Percentiles rank a stretch among this genome's conserved stretches.
Evolutionary conservation across 2,888 invertebrate species (phyloP).

Genomic region (Drosophila prolongata): DNA sequence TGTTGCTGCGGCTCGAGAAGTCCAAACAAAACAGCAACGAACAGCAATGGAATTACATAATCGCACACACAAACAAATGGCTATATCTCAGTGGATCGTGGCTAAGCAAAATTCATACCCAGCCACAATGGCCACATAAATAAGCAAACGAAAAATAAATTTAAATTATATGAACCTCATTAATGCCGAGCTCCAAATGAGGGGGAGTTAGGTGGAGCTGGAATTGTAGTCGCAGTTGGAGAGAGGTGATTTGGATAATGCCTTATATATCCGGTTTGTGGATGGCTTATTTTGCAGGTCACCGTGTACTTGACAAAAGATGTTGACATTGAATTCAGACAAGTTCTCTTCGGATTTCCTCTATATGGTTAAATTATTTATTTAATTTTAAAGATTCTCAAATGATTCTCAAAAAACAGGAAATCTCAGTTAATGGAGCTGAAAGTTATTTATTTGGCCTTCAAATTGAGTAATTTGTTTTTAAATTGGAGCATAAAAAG

Average conservation of each 20-base stretch:
- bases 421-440: slow-evolving; percentile 1
- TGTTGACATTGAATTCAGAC: slow-evolving; percentile 59
- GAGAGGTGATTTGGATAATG: slow-evolving; percentile 36
- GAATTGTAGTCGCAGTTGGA: slow-evolving; percentile 1
- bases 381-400: slow-evolving; percentile 1
- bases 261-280: slow-evolving; percentile 48
- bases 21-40: slow-evolving; percentile 42
- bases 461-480: background rate
- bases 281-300: slow-evolving; percentile 51
- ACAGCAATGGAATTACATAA: slow-evolving; percentile 63
- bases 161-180: slow-evolving; percentile 66
- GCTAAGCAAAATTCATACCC: slow-evolving; percentile 60
- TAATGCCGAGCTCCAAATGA: slow-evolving; percentile 36
- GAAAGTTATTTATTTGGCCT: background rate
- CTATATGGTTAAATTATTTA: slow-evolving; percentile 8
- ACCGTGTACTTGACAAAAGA: slow-evolving; percentile 45
- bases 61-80: slow-evolving; percentile 34
- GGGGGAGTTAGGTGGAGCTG: slow-evolving; percentile 47
- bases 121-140: slow-evolving; percentile 40
- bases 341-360: slow-evolving; percentile 37
- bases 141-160: slow-evolving; percentile 57
- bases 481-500: too few species aligned
- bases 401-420: background rate
- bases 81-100: slow-evolving; percentile 36
- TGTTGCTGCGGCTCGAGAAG: slow-evolving; percentile 35